These are phyloP conservation scores for Himalopsyche kuldschensis DNA, from an alignment of 2,888 invertebrate species.

Conservation along the genomic window DNA sequence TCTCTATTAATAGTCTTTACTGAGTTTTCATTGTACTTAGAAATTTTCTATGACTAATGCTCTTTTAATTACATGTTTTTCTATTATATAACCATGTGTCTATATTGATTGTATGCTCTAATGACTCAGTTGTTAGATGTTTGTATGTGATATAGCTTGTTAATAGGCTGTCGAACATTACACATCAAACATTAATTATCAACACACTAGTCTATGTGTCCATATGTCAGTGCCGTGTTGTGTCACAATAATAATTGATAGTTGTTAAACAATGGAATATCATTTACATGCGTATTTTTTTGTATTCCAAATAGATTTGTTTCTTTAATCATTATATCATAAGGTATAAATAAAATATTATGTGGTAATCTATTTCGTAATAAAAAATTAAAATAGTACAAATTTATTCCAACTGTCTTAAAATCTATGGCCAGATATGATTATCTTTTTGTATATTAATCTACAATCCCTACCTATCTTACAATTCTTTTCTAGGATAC, in stretches of 20 bases:
- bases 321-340: too few relatives aligned
- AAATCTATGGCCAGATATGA: too few relatives aligned
- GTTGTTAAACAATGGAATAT: background rate
- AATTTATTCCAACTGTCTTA: too few relatives aligned
- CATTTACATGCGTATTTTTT: too few relatives aligned
- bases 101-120: background rate
- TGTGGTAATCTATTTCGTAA: too few relatives aligned
- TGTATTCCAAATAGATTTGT: too few relatives aligned
- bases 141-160: background rate
- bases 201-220: background rate
- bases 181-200: background rate
- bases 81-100: background rate
- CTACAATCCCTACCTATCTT: too few relatives aligned
- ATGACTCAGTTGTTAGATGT: background rate
- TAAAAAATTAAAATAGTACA: too few relatives aligned
- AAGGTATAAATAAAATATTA: too few relatives aligned
- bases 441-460: too few relatives aligned
- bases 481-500: too few relatives aligned
- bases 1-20: background rate
- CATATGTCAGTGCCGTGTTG: background rate
- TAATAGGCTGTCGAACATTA: background rate
- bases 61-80: background rate
- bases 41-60: background rate
- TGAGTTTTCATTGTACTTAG: background rate
- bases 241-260: background rate